Base-by-base conservation (phyloP, 2,888 invertebrate genomes). In the Deilephila elpenor region DNA sequence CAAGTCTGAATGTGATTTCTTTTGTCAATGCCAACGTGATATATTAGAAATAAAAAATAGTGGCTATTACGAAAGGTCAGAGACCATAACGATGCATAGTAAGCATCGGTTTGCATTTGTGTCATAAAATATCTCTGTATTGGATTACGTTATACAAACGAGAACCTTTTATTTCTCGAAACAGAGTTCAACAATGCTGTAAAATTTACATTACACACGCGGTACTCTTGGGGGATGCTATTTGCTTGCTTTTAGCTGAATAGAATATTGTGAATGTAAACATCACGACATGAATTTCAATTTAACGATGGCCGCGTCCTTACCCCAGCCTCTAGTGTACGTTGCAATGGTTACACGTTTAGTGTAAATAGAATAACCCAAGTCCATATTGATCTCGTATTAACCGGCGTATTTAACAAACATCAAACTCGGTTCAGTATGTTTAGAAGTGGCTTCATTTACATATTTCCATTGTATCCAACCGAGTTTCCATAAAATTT, bases 401-500 rank as follows among this genome's bases (percentile, higher is more conserved):
- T 81, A 83, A 79, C 80, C 82, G 83, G 84, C 78, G 74, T 82
- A 82, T 83, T 79, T 85, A 80, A 85, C 88, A 86, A 84, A 82
- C 80, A 74, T 82, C 82, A 80, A 80, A 84, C 75, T 74, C 78
- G 75, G 81, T 82, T 82, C 79, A 78, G 80, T 81, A 79, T 83
- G 80, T 84, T 82, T 78, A 83, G 79, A 83, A 83, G 82, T 85
- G 83, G 80, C 84, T 85, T 86, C 85, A 93, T 93, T 93, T 92
- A 91, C 92, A 92, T 93, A 92, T 86, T 84, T 86, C 89, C 83
- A 91, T 93, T 92, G 92, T 93, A 89, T 88, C 86, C 86, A 82
- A 85, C 84, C 77, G 87, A 88, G 88, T 88, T 91, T 89, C 89
- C 90, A 93, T 93, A 93, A 93, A 93, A 93, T 92, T 93, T 92